Evolutionary conservation across 2,797 vertebrate species (phyloP).

Genomic region (Periophthalmus magnuspinnatus): DNA sequence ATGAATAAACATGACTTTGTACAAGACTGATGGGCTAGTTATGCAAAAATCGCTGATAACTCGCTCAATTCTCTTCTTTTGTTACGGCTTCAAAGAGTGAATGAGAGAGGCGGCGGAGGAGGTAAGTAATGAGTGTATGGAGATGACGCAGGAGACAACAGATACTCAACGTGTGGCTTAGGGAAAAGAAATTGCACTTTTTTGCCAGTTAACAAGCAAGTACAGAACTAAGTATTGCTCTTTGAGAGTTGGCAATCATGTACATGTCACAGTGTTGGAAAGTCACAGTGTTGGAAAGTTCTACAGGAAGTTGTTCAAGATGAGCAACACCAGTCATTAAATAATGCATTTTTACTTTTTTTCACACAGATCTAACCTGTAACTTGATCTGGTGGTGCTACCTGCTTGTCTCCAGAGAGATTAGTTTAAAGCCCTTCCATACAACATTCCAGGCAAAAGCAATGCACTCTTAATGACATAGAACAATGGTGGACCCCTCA

Average conservation of each 20-base stretch:
- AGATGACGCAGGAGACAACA: constrained; percentile 42
- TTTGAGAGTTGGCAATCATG: too few relatives aligned
- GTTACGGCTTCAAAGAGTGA: constrained; percentile 61
- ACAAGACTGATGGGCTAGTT: constrained; percentile 58
- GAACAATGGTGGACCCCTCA: too few relatives aligned
- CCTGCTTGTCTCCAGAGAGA: too few relatives aligned
- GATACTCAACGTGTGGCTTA: constrained; percentile 14
- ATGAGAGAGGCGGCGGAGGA: constrained; percentile 21
- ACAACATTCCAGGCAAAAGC: too few relatives aligned
- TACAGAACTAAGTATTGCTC: constrained; percentile 1
- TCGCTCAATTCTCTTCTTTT: constrained; percentile 58
- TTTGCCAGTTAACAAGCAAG: constrained; percentile 14
- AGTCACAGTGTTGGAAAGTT: not conserved
- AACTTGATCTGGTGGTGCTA: too few relatives aligned
- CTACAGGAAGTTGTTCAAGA: not conserved
- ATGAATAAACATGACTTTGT: constrained; percentile 79
- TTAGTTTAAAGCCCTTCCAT: too few relatives aligned
- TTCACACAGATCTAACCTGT: too few relatives aligned
- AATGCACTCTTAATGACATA: too few relatives aligned
- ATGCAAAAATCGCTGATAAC: constrained; percentile 64
- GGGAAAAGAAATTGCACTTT: constrained; percentile 20
- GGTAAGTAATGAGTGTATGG: constrained; percentile 44
- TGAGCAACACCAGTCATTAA: too few relatives aligned
- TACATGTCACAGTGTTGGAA: too few relatives aligned
- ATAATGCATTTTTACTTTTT: too few relatives aligned